phyloP scores from a whole-genome alignment of 2,797 vertebrate species.

The Anguilla obscura region DNA sequence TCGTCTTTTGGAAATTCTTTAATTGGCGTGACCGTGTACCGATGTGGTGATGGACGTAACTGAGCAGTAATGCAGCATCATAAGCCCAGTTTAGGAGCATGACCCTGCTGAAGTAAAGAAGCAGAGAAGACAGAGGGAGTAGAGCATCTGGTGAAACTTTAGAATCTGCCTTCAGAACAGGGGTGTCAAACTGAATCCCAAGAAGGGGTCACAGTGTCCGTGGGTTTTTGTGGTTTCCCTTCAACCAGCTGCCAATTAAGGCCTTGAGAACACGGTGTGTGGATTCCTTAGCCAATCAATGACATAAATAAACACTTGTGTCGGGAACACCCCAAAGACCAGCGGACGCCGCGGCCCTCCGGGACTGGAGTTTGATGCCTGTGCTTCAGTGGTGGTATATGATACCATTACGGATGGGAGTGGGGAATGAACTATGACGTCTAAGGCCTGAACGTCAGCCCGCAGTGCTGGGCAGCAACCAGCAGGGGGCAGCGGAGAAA shows the following conservation, averaged over 20 bases:
- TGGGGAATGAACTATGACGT: not conserved
- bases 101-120: not conserved
- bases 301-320: too few relatives aligned
- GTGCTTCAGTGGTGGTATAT: not conserved
- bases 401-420: not conserved
- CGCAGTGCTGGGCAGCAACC: conserved; percentile 68
- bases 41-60: not conserved
- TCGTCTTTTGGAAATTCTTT: not conserved
- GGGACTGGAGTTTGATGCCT: too few relatives aligned
- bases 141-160: not conserved
- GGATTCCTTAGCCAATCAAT: too few relatives aligned
- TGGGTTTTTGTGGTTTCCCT: too few relatives aligned
- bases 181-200: too few relatives aligned
- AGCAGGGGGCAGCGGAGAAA: conserved; percentile 74
- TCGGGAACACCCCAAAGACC: too few relatives aligned
- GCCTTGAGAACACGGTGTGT: too few relatives aligned
- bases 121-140: not conserved
- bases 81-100: not conserved
- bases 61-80: not conserved
- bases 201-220: too few relatives aligned
- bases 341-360: too few relatives aligned
- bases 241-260: too few relatives aligned
- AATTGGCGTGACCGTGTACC: not conserved
- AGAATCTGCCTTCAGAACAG: not conserved
- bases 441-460: conserved; percentile 39